Conservation (phyloP, 2,888 invertebrate genomes). For the Synergus laeviventris region DNA sequence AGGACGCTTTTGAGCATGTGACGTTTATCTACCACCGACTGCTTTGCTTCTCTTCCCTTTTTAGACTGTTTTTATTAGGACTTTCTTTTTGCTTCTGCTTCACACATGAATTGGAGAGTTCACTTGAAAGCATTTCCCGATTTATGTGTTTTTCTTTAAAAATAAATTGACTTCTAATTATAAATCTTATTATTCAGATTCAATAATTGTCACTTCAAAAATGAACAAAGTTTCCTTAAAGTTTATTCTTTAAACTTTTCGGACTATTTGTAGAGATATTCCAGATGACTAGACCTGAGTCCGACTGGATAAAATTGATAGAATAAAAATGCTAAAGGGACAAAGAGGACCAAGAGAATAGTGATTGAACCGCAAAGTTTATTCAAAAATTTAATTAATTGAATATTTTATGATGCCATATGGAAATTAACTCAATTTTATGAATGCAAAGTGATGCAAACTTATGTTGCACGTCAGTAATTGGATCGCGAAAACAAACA, state of each 20-base stretch:
- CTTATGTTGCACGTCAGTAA: conserved; percentile 52
- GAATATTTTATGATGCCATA: conserved; percentile 7
- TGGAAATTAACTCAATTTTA: conserved; percentile 14
- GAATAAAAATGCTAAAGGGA: background rate
- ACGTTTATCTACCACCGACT: background rate
- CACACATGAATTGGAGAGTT: background rate
- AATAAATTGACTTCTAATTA: background rate
- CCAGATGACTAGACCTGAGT: too few species aligned
- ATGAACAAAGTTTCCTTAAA: too few species aligned
- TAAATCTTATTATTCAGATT: background rate
- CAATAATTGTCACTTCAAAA: too few species aligned
- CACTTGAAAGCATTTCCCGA: background rate
- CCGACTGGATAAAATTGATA: background rate
- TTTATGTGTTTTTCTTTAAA: background rate
- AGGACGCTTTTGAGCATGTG: conserved; percentile 8
- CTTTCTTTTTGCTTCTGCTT: background rate
- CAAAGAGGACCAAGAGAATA: background rate
- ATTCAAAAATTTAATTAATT: background rate
- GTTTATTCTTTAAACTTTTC: too few species aligned
- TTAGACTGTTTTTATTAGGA: background rate
- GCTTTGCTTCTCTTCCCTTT: background rate
- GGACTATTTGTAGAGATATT: too few species aligned
- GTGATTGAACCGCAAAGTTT: background rate
- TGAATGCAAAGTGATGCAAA: conserved; percentile 31
- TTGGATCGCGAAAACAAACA: conserved; percentile 58